Evolutionary conservation across 2,888 invertebrate species (phyloP).

Genomic region (Dendrolimus houi): DNA sequence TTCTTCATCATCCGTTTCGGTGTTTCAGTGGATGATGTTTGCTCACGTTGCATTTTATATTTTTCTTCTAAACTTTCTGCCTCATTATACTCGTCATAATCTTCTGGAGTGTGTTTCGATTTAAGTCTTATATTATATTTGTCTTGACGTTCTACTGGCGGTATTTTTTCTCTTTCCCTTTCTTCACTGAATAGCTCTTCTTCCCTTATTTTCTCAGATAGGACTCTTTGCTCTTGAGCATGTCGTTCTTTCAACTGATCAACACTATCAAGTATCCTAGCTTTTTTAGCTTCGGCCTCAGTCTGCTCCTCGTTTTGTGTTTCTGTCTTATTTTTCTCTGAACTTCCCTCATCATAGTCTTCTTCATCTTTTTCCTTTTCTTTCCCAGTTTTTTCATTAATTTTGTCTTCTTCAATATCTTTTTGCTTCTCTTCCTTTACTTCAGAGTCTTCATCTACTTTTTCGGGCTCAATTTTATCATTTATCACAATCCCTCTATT

Average conservation of each 20-base stretch:
- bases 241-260: constrained; percentile 59
- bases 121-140: constrained; percentile 29
- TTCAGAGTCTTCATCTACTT: constrained; percentile 10
- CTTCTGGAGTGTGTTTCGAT: constrained; percentile 16
- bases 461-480: constrained; percentile 5
- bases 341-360: constrained; percentile 33
- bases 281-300: constrained; percentile 53
- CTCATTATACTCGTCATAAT: constrained; percentile 55
- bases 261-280: constrained; percentile 48
- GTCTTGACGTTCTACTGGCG: constrained; percentile 18
- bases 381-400: constrained; percentile 4
- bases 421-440: constrained; percentile 9
- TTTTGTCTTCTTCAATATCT: constrained; percentile 8
- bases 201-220: constrained; percentile 53
- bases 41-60: constrained; percentile 28
- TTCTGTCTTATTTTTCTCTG: constrained; percentile 29
- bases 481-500: constrained; percentile 12
- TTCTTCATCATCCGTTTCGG: constrained; percentile 19
- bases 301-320: constrained; percentile 32
- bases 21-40: constrained; percentile 11
- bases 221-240: constrained; percentile 46
- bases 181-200: constrained; percentile 55
- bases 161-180: constrained; percentile 33
- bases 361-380: constrained; percentile 26
- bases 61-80: constrained; percentile 33